A percentile compares a stretch with the other conserved stretches of the same genome.
Evolutionary conservation across 2,113 vertebrate species (phyloP).

Genomic region (Cyprinodon variegatus): DNA sequence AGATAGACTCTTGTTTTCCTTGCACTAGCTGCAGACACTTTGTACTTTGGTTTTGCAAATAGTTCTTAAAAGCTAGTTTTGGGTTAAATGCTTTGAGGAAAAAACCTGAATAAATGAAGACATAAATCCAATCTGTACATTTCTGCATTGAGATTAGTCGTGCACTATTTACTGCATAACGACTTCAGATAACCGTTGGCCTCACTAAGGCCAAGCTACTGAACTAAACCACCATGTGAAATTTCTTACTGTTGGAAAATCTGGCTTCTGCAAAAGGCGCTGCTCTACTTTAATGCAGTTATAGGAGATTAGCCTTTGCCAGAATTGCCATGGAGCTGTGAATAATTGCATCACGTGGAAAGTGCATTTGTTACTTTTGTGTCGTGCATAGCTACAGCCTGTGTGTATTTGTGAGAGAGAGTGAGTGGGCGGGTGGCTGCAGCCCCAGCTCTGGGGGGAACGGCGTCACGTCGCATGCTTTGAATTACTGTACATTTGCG

Average conservation of each 20-base stretch:
- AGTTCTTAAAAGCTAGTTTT: neutral
- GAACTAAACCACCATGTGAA: slow-evolving; percentile 4
- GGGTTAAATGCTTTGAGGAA: neutral
- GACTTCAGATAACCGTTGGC: neutral
- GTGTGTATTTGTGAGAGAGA: slow-evolving; percentile 20
- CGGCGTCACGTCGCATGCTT: slow-evolving; percentile 77
- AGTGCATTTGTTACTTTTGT: slow-evolving; percentile 58
- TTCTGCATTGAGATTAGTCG: neutral
- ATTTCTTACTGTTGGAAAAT: slow-evolving; percentile 33
- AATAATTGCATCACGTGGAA: slow-evolving; percentile 73
- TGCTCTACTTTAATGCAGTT: slow-evolving; percentile 36
- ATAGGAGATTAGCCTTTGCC: slow-evolving; percentile 62
- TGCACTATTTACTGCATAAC: neutral
- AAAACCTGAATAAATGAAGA: neutral
- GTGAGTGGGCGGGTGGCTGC: slow-evolving; percentile 50
- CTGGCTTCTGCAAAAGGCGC: slow-evolving; percentile 38
- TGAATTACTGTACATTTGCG: slow-evolving; percentile 80
- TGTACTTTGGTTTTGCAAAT: slow-evolving; percentile 14
- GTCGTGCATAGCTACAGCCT: slow-evolving; percentile 22
- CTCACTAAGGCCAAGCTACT: slow-evolving; percentile 1
- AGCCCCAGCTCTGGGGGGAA: slow-evolving; percentile 53
- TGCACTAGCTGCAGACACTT: slow-evolving; percentile 7
- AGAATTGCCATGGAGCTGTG: slow-evolving; percentile 66
- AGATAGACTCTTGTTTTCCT: slow-evolving; percentile 64
- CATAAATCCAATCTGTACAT: slow-evolving; percentile 5